Conservation (phyloP, 2,888 invertebrate genomes). For the Epirrita christyi region DNA sequence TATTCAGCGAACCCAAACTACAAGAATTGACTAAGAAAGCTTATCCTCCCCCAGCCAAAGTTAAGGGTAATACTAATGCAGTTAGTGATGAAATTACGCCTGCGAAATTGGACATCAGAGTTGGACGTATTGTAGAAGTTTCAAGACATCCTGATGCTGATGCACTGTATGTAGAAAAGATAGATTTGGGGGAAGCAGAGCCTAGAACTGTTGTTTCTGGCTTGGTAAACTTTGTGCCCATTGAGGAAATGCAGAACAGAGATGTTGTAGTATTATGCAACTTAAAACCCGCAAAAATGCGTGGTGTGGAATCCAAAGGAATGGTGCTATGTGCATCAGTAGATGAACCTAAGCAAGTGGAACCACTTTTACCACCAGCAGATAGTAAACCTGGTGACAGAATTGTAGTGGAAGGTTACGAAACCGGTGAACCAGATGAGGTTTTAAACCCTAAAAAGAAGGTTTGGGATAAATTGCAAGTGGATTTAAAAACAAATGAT, state of each 20-base stretch:
- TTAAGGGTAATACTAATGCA: constrained; percentile 67
- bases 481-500: constrained; percentile 89
- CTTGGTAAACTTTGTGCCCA: constrained; percentile 94
- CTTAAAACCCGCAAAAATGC: constrained; percentile 98
- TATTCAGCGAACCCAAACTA: constrained; percentile 91
- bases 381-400: constrained; percentile 92
- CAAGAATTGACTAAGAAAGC: constrained; percentile 92
- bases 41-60: constrained; percentile 91
- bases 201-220: constrained; percentile 93
- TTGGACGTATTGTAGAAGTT: constrained; percentile 94
- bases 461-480: constrained; percentile 97
- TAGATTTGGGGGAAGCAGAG: constrained; percentile 92
- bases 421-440: constrained; percentile 91
- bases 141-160: constrained; percentile 96
- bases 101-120: constrained; percentile 92
- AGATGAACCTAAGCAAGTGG: constrained; percentile 92
- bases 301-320: constrained; percentile 95
- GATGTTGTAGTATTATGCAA: constrained; percentile 97
- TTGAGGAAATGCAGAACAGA: constrained; percentile 95
- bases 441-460: constrained; percentile 98
- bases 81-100: constrained; percentile 87
- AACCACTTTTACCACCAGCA: constrained; percentile 92
- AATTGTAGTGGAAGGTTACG: constrained; percentile 93
- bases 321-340: constrained; percentile 97
- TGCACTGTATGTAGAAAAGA: constrained; percentile 95